Conservation (phyloP, 2,113 vertebrate species). For the Pterocles gutturalis region DNA sequence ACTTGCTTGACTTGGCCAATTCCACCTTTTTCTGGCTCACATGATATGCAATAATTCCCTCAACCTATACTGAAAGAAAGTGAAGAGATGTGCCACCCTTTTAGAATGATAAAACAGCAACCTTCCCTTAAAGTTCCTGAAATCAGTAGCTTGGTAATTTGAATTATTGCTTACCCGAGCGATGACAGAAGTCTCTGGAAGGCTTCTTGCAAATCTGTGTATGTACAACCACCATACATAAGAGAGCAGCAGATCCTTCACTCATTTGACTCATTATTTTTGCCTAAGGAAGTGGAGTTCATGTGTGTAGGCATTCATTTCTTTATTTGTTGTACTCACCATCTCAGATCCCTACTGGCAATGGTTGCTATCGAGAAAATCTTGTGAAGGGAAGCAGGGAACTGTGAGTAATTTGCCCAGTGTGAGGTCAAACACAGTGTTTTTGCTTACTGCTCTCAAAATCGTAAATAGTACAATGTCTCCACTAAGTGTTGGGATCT, state of each 20-base stretch:
- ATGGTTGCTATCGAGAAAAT: background rate
- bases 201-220: background rate
- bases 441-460: slow-evolving; percentile 7
- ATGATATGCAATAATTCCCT: background rate
- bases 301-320: background rate
- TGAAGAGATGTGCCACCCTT: background rate
- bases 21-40: background rate
- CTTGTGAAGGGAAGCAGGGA: background rate
- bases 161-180: background rate
- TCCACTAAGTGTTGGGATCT: background rate
- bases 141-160: background rate
- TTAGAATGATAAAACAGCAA: background rate
- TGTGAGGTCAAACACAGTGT: background rate
- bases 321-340: background rate
- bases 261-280: background rate
- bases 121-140: background rate
- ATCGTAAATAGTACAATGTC: background rate
- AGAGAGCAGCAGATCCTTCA: background rate
- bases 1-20: background rate
- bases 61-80: background rate
- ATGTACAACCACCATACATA: background rate
- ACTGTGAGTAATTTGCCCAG: background rate
- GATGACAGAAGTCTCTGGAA: background rate
- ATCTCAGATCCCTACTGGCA: background rate
- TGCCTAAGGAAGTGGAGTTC: background rate